Evolutionary conservation across 2,888 invertebrate species (phyloP), one percentile per base, ranked within the genome.

Genomic region (Geophilus truncorum): DNA sequence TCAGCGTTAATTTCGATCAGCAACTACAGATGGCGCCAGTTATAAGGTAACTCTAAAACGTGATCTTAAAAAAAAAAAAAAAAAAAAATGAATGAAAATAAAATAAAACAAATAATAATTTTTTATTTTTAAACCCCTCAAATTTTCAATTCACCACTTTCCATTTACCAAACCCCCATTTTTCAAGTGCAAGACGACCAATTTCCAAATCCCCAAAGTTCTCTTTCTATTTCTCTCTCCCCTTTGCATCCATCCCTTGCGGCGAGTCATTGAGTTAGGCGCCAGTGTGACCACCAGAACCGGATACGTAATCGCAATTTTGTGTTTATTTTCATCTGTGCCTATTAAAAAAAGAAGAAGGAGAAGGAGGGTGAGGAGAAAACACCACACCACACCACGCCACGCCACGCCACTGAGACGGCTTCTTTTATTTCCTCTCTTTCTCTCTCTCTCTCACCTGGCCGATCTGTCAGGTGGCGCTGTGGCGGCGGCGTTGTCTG

Each of bases 301-400:
- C 57, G 57, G 57, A 57, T 57, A 57, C 57, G 40, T 57, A 57
- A 57, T 57, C 57, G 23, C 57, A 57, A 57, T 57, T 57, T 57
- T 57, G 57, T 57, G 23, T 57, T 57, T 57, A 57, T 57, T 57
- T 57, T 57, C 57, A 57, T 57, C 57, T 57, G 57, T 57, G 18
- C 57, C 7, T 7, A 21, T 18, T 18, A 1, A 57, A 18, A 57
- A 57, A 51, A 51, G 6, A 51, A 51, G 18, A 57, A 57, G 18
- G 15, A 15, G 15, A 40, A 40, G 9, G 3, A 40, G 9, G 40
- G 40, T 34, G 40, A 15, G 40, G 40, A 40, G 15, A 40, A 40
- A 40, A 40, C 15, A 3, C 9, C 18, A n/a, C 57, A 57, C 18
- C 18, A n/a, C n/a, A n/a, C n/a, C n/a, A n/a, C n/a, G n/a, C n/a